Evolutionary conservation across 2,113 vertebrate species (phyloP).

Genomic region (Cyanoramphus novaezelandiae): DNA sequence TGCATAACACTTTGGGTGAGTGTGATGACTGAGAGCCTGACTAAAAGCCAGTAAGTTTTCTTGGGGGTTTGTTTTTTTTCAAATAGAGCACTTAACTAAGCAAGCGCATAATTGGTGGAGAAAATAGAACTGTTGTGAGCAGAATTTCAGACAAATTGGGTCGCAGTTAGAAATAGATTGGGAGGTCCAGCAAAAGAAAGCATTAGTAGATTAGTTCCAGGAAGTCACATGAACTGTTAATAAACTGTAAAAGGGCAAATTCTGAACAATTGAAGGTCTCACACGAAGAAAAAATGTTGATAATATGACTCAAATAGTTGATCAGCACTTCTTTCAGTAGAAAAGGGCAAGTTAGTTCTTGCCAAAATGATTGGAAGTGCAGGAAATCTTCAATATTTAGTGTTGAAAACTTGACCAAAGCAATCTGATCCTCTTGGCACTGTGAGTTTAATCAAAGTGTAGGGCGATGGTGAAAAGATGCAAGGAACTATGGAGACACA

Average conservation of each 20-base stretch:
- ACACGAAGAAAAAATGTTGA: background rate
- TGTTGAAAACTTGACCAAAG: constrained; percentile 27
- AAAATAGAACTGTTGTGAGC: constrained; percentile 56
- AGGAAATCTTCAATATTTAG: constrained; percentile 19
- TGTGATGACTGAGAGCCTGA: background rate
- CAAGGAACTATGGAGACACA: background rate
- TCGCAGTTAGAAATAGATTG: constrained; percentile 46
- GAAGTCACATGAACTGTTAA: constrained; percentile 39
- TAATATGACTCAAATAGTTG: constrained; percentile 8
- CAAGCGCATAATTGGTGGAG: constrained; percentile 1
- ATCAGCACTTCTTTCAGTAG: constrained; percentile 15
- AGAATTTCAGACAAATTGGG: constrained; percentile 49
- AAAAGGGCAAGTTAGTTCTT: constrained; percentile 6
- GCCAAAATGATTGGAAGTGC: constrained; percentile 24
- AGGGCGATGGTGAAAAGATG: background rate
- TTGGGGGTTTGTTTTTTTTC: background rate
- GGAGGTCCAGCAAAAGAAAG: constrained; percentile 51
- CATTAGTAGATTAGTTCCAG: constrained; percentile 45
- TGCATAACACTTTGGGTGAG: background rate
- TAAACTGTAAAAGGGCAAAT: constrained; percentile 38
- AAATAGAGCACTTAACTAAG: background rate
- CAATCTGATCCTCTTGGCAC: background rate
- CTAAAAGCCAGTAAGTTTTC: background rate
- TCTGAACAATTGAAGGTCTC: constrained; percentile 19
- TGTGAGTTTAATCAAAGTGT: background rate